These are phyloP conservation scores for Rotaria macrura DNA, from an alignment of 2,888 invertebrate species.

Conservation along the genomic window DNA sequence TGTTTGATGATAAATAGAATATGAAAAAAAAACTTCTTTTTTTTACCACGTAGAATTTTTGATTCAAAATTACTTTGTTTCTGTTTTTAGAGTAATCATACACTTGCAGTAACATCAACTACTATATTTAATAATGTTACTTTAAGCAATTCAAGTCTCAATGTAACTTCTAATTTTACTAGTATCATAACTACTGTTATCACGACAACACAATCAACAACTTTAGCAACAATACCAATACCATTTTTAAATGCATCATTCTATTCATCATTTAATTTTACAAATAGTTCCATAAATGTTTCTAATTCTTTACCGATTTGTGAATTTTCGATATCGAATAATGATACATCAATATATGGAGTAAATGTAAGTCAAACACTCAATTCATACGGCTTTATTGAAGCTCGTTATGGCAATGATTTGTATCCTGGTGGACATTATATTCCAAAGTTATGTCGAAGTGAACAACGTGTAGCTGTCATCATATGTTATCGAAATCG, in stretches of 20 bases:
- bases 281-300: neutral
- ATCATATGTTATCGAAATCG: slow-evolving; percentile 17
- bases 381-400: neutral
- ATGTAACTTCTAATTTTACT: no score
- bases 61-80: no score
- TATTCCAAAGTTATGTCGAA: neutral
- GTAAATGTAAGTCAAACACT: neutral
- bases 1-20: no score
- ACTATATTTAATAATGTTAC: neutral
- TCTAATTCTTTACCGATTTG: neutral
- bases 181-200: neutral
- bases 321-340: neutral
- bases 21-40: no score
- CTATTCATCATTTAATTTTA: neutral
- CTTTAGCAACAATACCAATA: neutral
- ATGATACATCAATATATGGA: neutral
- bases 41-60: no score
- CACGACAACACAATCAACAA: neutral
- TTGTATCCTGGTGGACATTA: neutral
- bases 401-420: neutral
- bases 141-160: neutral
- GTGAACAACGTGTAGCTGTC: neutral
- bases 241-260: neutral
- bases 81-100: neutral
- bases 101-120: neutral